phyloP scores from a whole-genome alignment of 2,113 vertebrate genomes.

The Pomatostomus ruficeps region DNA sequence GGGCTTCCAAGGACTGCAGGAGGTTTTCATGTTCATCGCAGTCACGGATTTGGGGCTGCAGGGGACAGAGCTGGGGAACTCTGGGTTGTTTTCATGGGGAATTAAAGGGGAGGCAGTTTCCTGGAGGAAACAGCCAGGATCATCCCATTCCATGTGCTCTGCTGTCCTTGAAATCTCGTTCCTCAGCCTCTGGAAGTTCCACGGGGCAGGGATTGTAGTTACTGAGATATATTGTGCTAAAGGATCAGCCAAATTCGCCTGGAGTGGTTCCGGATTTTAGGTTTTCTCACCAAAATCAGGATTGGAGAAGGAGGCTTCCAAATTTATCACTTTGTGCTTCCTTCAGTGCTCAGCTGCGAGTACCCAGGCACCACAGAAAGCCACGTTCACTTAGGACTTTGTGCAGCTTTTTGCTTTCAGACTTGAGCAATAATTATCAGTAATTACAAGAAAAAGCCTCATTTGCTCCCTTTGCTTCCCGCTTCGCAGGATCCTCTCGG shows the following conservation, averaged over 20 bases:
- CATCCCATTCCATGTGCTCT: rapidly evolving
- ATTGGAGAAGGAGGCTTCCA: not conserved
- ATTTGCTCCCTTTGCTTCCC: not conserved
- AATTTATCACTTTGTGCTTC: not conserved
- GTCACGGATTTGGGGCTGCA: not conserved
- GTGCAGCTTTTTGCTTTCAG: not conserved
- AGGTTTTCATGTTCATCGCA: not conserved
- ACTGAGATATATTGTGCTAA: not conserved
- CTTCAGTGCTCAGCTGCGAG: not conserved
- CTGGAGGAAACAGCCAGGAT: not conserved
- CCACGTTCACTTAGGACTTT: not conserved
- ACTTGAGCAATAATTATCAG: not conserved
- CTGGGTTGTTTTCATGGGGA: not conserved
- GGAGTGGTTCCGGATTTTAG: not conserved
- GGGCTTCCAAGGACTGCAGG: not conserved
- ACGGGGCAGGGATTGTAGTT: not conserved
- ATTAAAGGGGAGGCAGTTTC: not conserved
- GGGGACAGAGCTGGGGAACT: not conserved
- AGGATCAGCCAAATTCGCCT: not conserved
- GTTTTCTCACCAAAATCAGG: not conserved
- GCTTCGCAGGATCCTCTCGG: not conserved
- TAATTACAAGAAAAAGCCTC: not conserved
- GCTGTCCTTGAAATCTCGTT: not conserved
- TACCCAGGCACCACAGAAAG: not conserved
- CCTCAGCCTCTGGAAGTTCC: not conserved